phyloP scores from a whole-genome alignment of 2,888 invertebrate species.

The Heliconius sara region DNA sequence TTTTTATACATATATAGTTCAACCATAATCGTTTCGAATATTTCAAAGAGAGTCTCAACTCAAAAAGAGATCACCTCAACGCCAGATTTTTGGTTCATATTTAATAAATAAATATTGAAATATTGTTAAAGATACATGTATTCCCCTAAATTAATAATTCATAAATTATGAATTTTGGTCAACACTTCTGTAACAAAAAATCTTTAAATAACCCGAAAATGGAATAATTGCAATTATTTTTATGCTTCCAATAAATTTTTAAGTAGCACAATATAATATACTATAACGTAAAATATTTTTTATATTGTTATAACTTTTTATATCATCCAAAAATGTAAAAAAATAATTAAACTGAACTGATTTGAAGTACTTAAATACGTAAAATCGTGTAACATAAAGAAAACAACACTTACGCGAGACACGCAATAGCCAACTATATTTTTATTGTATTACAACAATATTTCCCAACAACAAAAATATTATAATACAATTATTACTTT shows the following conservation, averaged over 20 bases:
- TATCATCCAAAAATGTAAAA: background rate
- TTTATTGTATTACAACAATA: background rate
- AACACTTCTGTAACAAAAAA: no score
- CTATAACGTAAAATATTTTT: background rate
- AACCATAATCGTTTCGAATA: no score
- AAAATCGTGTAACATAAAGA: background rate
- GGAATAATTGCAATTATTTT: background rate
- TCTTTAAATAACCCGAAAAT: no score
- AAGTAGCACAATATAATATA: background rate
- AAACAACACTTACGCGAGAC: background rate
- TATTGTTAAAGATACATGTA: no score
- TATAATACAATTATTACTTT: no score
- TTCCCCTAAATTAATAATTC: no score
- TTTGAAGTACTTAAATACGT: background rate
- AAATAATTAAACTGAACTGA: background rate
- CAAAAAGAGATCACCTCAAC: no score
- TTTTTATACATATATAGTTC: no score
- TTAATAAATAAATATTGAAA: no score
- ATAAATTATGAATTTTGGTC: no score
- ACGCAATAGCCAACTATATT: background rate
- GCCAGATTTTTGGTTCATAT: no score
- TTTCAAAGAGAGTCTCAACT: no score
- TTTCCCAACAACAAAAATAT: background rate
- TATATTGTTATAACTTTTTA: background rate
- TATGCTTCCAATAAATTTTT: background rate